Conservation (phyloP, 2,888 invertebrate genomes). For the Holacanthella duospinosa region DNA sequence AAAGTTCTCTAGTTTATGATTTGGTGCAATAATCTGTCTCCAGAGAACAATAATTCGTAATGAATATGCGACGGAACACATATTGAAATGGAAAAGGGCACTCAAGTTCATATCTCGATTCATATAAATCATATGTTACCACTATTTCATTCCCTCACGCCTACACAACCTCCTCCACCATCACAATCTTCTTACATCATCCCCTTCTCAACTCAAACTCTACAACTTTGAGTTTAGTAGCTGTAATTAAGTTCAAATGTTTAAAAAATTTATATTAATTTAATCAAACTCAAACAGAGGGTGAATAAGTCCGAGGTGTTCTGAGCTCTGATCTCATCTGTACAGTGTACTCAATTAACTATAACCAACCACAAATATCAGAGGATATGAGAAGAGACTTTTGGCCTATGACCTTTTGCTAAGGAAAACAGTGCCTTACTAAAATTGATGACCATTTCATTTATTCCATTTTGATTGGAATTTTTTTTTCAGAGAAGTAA, state of each 20-base stretch:
- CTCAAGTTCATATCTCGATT: constrained; percentile 31
- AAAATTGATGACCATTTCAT: too few relatives aligned
- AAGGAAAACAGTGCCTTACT: too few relatives aligned
- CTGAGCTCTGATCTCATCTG: too few relatives aligned
- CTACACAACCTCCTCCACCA: background rate
- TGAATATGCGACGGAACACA: constrained; percentile 38
- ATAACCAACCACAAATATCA: too few relatives aligned
- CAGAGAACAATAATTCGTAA: constrained; percentile 38
- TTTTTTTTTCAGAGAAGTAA: too few relatives aligned
- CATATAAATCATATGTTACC: constrained; percentile 33
- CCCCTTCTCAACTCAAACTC: too few relatives aligned
- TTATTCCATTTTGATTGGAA: too few relatives aligned
- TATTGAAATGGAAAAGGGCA: constrained; percentile 36
- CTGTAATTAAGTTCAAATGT: background rate
- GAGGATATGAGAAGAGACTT: too few relatives aligned
- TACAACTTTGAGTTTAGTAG: background rate
- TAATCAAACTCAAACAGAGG: background rate
- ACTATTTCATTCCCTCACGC: background rate
- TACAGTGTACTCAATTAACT: too few relatives aligned
- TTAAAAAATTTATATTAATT: background rate
- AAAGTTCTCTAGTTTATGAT: constrained; percentile 34
- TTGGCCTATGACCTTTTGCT: too few relatives aligned
- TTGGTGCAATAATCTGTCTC: constrained; percentile 38
- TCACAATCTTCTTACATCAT: background rate
- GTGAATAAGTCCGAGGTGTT: background rate